A percentile compares a stretch with the other conserved stretches of the same genome.
Conservation (phyloP, 2,797 vertebrate species). For the Chelonia mydas region DNA sequence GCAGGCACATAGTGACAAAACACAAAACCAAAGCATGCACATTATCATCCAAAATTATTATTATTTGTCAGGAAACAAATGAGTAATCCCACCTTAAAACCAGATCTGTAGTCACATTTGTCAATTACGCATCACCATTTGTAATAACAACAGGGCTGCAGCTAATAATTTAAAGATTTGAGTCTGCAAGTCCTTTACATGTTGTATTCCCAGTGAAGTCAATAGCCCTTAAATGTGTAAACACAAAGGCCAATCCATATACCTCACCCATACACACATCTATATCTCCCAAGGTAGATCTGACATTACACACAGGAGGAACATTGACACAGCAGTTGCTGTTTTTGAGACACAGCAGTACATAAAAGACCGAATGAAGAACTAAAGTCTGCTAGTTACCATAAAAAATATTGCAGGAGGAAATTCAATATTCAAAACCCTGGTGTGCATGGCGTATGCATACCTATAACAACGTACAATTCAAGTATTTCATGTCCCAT, state of each 20-base stretch:
- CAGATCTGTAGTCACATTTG: not conserved
- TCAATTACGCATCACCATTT: conserved; percentile 26
- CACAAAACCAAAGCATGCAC: not conserved
- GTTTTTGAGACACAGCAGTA: not conserved
- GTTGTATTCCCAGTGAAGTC: conserved; percentile 29
- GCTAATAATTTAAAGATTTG: conserved; percentile 11
- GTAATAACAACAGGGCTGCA: not conserved
- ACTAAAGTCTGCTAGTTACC: conserved; percentile 45
- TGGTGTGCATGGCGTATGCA: conserved; percentile 41
- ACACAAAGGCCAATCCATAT: conserved; percentile 5
- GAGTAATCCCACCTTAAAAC: not conserved
- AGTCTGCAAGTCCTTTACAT: not conserved
- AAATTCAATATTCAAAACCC: conserved; percentile 62
- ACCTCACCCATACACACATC: not conserved
- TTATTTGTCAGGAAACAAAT: not conserved
- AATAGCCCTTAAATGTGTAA: not conserved
- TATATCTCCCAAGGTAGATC: not conserved
- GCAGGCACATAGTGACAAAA: conserved; percentile 19
- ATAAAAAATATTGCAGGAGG: conserved; percentile 59
- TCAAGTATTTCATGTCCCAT: conserved; percentile 69
- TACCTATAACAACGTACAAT: conserved; percentile 76
- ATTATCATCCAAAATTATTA: conserved; percentile 7
- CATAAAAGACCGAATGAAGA: not conserved
- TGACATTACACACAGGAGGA: not conserved
- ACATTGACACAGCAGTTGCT: not conserved